These are phyloP conservation scores for Aelia acuminata DNA, from an alignment of 2,888 invertebrate species.

Conservation along the genomic window DNA sequence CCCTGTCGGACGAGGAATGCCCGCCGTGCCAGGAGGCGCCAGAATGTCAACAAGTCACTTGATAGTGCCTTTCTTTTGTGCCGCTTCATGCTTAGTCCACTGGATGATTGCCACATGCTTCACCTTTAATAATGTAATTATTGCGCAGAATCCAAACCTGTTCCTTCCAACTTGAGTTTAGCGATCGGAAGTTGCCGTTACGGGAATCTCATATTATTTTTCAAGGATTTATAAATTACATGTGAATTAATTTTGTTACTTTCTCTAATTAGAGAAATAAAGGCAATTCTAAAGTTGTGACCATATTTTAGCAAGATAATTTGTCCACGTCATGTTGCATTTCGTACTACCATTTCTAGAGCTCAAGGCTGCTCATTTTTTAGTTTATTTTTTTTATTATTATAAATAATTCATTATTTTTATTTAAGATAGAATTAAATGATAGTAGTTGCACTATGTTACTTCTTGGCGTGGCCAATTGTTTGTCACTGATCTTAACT, in stretches of 20 bases:
- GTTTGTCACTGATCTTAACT: too few relatives aligned
- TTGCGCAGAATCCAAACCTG: not conserved
- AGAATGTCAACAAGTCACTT: slow-evolving; percentile 25
- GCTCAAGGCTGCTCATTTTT: not conserved
- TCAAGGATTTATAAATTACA: not conserved
- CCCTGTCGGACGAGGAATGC: not conserved
- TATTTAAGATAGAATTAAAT: too few relatives aligned
- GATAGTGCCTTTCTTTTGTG: not conserved
- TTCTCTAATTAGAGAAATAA: not conserved
- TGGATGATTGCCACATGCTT: not conserved
- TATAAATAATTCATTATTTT: too few relatives aligned
- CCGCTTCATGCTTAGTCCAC: not conserved
- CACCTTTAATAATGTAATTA: not conserved
- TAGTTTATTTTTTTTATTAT: too few relatives aligned
- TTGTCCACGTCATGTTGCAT: not conserved
- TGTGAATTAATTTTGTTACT: not conserved
- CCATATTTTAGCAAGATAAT: not conserved
- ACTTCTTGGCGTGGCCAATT: too few relatives aligned
- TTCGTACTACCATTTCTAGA: not conserved
- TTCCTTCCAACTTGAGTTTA: not conserved
- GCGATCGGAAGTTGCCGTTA: not conserved
- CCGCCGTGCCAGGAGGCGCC: not conserved
- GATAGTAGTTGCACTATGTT: too few relatives aligned
- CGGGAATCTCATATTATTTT: not conserved
- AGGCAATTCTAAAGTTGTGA: not conserved